Evolutionary conservation across 2,797 vertebrate genomes (phyloP), one percentile per base, ranked within the genome.

Genomic region (Gallinago stenura): DNA sequence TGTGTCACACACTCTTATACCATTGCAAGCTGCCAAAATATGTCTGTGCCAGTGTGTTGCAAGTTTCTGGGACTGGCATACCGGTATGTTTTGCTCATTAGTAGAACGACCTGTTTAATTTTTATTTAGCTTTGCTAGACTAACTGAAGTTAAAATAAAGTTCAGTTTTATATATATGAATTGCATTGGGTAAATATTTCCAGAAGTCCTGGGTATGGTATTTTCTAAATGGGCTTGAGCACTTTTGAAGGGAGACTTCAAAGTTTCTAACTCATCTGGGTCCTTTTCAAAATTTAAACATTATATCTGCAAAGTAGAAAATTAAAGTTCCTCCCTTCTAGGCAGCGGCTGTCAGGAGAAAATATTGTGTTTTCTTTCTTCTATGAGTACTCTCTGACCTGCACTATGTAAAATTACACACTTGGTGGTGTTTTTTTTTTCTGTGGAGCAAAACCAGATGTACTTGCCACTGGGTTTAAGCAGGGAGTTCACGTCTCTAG

Each of bases 101-200:
- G 35, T 60, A 46, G 76, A 79, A 84, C 76, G 48, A 80, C 37
- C 45, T 71, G 53, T 79, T 88, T 96, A 88, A 94, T 96, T 88
- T 96, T 93, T 90, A 72, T 89, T 96, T 91, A 86, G 82, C 89
- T 95, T 89, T 71, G 58, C 48, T 87, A 70, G 30, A 45, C 77
- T 80, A 83, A 54, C 51, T 62, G 0, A 13, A 41, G 90, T 93
- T 90, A 84, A 97, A 96, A 83, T 90, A 45, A 95, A 93, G 73
- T 87, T 94, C 81, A 84, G 53, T 70, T 58, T 77, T 90, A 90
- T 91, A 16, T 1, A 0, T 37, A 5, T 86, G 5, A 86, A 57
- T 84, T 87, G 57, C 60, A 31, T 6, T 77, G 56, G 60, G 53
- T 28, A 93, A 95, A 54, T 78, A 70, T 70, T 95, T 82, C 48